Conservation (phyloP, 2,797 vertebrate genomes). For the Gallinago stenura region DNA sequence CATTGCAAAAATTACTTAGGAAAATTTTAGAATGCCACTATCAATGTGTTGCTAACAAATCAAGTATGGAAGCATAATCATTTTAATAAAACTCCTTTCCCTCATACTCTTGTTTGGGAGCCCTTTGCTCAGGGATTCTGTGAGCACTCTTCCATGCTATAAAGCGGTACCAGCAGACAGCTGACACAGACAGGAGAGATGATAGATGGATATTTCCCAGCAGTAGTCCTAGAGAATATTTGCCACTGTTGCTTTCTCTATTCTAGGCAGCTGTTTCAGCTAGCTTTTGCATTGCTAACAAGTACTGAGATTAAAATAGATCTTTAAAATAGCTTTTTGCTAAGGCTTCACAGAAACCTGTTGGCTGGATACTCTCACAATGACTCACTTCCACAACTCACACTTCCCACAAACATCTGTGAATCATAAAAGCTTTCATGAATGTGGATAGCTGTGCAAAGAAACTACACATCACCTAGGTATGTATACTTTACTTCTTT, state of each 20-base stretch:
- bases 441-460: slow-evolving; percentile 6
- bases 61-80: background rate
- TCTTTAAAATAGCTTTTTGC: slow-evolving; percentile 57
- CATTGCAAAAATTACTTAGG: background rate
- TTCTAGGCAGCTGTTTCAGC: slow-evolving; percentile 58
- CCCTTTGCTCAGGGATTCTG: background rate
- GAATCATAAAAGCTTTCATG: slow-evolving; percentile 53
- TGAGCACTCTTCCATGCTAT: background rate
- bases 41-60: background rate
- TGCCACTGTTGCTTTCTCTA: slow-evolving; percentile 41
- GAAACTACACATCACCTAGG: slow-evolving; percentile 37
- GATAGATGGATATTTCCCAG: slow-evolving; percentile 33
- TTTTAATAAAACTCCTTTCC: background rate
- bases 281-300: slow-evolving; percentile 62
- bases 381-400: slow-evolving; percentile 62
- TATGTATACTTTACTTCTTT: slow-evolving; percentile 28
- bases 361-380: slow-evolving; percentile 36
- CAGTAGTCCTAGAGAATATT: slow-evolving; percentile 10
- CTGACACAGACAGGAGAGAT: background rate
- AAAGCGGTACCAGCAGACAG: background rate
- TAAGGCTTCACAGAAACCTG: slow-evolving; percentile 53
- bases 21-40: background rate
- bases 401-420: slow-evolving; percentile 62
- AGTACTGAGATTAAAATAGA: slow-evolving; percentile 58
- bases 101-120: background rate